phyloP scores from a whole-genome alignment of 2,888 invertebrate genomes.

The Bhutanitis thaidina region DNA sequence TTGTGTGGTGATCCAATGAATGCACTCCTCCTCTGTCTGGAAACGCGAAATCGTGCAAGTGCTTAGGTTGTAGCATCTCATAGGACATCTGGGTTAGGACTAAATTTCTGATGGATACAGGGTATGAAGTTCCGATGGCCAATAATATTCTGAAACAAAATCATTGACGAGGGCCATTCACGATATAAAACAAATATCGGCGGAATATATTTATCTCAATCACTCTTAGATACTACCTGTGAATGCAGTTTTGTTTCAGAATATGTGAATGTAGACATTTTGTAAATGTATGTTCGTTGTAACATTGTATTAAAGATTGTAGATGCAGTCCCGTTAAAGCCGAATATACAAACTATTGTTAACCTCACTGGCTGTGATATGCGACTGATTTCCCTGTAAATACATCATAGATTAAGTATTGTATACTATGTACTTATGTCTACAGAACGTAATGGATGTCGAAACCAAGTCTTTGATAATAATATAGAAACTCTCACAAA shows the following conservation, averaged over 20 bases:
- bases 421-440: conserved; percentile 23
- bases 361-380: conserved; percentile 44
- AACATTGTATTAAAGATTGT: neutral
- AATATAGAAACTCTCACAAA: neutral
- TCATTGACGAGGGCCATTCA: neutral
- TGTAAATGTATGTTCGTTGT: neutral
- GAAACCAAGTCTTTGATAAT: neutral
- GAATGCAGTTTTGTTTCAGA: neutral
- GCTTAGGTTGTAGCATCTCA: neutral
- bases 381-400: conserved; percentile 45
- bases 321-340: conserved; percentile 30
- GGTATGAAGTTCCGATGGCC: neutral
- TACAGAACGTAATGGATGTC: conserved; percentile 1
- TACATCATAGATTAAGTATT: conserved; percentile 34
- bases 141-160: neutral
- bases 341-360: conserved; percentile 27
- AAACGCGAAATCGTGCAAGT: neutral
- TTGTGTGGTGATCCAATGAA: neutral
- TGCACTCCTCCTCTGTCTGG: neutral
- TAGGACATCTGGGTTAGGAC: neutral
- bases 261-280: neutral
- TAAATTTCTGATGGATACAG: neutral
- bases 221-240: neutral
- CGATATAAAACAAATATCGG: neutral
- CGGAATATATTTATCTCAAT: neutral